Conservation (phyloP, 2,113 vertebrate species). For the Eulemur macaco region DNA sequence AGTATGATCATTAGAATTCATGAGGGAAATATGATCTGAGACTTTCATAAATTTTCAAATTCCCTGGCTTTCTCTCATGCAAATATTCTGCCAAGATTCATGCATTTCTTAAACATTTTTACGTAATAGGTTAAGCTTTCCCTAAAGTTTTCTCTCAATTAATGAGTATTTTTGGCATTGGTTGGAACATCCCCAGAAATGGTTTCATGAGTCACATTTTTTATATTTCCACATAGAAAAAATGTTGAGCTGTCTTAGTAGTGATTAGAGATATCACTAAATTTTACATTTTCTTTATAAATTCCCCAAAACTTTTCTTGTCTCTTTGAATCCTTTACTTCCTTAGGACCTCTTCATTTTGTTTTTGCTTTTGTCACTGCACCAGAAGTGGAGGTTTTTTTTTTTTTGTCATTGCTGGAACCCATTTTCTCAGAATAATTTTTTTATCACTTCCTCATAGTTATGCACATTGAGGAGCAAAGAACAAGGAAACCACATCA, state of each 20-base stretch:
- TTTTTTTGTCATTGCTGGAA: neutral
- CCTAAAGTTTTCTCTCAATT: neutral
- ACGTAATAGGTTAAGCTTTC: neutral
- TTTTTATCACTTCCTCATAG: neutral
- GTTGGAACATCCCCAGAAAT: neutral
- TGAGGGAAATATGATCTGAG: constrained; percentile 19
- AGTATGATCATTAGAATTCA: neutral
- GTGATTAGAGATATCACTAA: neutral
- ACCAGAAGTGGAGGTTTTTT: neutral
- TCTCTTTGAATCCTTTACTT: neutral
- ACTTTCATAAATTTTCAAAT: constrained; percentile 25
- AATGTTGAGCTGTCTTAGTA: neutral
- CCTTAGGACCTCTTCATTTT: neutral
- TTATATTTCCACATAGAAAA: neutral
- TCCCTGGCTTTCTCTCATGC: neutral
- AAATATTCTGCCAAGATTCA: constrained; percentile 3
- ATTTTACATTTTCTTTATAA: neutral
- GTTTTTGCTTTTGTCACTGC: neutral
- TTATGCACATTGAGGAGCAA: neutral
- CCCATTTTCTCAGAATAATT: neutral
- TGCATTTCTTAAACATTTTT: constrained; percentile 43
- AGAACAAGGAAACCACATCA: neutral
- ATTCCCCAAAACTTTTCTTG: neutral
- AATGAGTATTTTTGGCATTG: neutral
- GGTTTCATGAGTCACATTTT: constrained; percentile 33